phyloP scores from a whole-genome alignment of 2,113 vertebrate genomes.

The Rafetus swinhoei region DNA sequence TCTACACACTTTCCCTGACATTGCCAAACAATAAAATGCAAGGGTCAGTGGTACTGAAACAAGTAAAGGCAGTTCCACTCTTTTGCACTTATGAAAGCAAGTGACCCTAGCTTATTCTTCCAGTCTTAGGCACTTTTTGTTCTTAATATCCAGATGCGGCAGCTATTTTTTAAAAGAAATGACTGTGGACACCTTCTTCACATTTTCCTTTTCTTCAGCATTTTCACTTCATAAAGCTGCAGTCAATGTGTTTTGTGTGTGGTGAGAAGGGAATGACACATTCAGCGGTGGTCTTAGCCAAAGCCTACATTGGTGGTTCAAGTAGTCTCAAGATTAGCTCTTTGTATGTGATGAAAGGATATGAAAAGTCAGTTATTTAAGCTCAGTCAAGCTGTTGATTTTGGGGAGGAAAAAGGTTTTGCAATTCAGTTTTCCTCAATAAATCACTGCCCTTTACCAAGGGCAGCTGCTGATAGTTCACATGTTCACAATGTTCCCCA shows the following conservation, averaged over 20 bases:
- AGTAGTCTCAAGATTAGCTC: slow-evolving; percentile 94
- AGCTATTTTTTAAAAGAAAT: slow-evolving; percentile 85
- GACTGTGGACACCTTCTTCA: slow-evolving; percentile 89
- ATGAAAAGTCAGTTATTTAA: slow-evolving; percentile 99
- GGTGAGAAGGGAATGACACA: slow-evolving; percentile 88
- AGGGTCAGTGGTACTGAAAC: slow-evolving; percentile 93
- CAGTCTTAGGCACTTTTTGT: slow-evolving; percentile 87
- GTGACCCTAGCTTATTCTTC: slow-evolving; percentile 87
- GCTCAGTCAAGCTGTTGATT: slow-evolving; percentile 96
- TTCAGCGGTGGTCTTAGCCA: slow-evolving; percentile 92
- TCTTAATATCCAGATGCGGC: slow-evolving; percentile 90
- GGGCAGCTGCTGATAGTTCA: slow-evolving; percentile 77
- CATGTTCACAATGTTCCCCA: slow-evolving; percentile 61
- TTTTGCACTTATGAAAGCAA: slow-evolving; percentile 81
- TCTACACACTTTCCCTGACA: slow-evolving; percentile 90
- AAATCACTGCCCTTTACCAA: slow-evolving; percentile 83
- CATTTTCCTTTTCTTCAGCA: slow-evolving; percentile 87
- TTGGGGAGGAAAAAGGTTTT: slow-evolving; percentile 85
- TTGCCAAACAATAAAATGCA: slow-evolving; percentile 87
- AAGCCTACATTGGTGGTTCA: slow-evolving; percentile 93
- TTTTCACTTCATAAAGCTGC: slow-evolving; percentile 99
- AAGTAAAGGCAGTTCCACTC: slow-evolving; percentile 89
- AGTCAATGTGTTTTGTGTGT: slow-evolving; percentile 95
- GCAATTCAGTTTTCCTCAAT: slow-evolving; percentile 87
- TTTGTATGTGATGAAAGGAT: slow-evolving; percentile 95